Evolutionary conservation across 2,888 invertebrate genomes (phyloP).

Genomic region (Phanerotoma sp.): DNA sequence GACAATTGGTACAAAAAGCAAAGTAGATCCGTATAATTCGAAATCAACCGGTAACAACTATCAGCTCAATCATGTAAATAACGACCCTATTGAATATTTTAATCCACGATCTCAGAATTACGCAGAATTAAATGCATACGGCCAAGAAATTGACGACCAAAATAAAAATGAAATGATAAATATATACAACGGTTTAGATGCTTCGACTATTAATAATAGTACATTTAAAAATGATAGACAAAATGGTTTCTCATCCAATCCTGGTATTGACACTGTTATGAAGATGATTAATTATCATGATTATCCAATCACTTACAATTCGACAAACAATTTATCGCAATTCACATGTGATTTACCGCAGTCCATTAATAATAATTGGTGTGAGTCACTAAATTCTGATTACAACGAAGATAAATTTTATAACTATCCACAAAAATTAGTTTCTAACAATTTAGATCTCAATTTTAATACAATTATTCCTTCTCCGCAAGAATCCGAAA

Average conservation of each 20-base stretch:
- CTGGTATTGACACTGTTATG: conserved; percentile 28
- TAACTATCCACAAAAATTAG: conserved; percentile 46
- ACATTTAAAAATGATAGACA: conserved; percentile 35
- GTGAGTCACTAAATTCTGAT: conserved; percentile 31
- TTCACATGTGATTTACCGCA: conserved; percentile 36
- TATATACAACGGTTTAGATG: conserved; percentile 43
- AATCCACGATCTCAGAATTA: conserved; percentile 34
- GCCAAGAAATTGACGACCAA: conserved; percentile 1
- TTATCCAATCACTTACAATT: conserved; percentile 27
- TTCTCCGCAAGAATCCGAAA: conserved; percentile 36
- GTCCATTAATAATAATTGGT: conserved; percentile 29
- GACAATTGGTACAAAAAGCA: conserved; percentile 30
- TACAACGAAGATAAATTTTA: conserved; percentile 46
- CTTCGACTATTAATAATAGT: conserved; percentile 41
- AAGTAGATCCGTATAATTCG: conserved; percentile 28
- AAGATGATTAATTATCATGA: neutral
- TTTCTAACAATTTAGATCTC: conserved; percentile 42
- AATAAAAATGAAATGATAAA: conserved; percentile 19
- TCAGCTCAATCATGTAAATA: conserved; percentile 23
- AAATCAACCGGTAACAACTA: conserved; percentile 30
- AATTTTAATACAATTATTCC: conserved; percentile 45
- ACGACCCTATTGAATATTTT: conserved; percentile 30
- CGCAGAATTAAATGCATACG: neutral
- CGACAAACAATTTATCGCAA: conserved; percentile 23
- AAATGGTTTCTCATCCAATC: conserved; percentile 41